Evolutionary conservation across 2,888 invertebrate genomes (phyloP), one percentile per base, ranked within the genome.

Genomic region (Argyresthia goedartella): DNA sequence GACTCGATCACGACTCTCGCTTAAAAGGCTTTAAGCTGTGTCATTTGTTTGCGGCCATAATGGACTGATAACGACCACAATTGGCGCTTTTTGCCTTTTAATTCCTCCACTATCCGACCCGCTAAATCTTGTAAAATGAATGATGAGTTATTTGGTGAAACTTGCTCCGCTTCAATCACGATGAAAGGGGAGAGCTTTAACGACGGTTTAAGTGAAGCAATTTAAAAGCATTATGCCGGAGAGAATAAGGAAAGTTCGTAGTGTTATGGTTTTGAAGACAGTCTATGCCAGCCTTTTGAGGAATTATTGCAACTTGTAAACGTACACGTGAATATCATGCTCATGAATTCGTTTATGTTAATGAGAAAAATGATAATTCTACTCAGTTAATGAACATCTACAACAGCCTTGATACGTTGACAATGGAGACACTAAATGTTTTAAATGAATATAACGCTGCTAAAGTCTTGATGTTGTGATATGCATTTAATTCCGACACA

Each of bases 1-100:
- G 25, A 25, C 25, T 25, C 25, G 25, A 76, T 82, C 85, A 85
- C 85, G 85, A 84, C 75, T 81, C 71, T 65, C 71, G 66, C 70
- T 77, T 84, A 79, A 84, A 85, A 82, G 78, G 80, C 75, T 81
- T 81, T 78, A 81, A 81, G 73, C 73, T 68, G 72, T 67, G 71
- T 77, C 81, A 81, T 82, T 82, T 80, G 76, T 80, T 79, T 68
- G 68, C 62, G 59, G 59, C 70, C 71, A 76, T 85, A 82, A 82
- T 84, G 82, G 82, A 78, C 76, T 76, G 84, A 84, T 84, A 81
- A 79, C 72, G 65, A 69, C 75, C 69, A 76, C 71, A 69, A 73
- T 73, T 74, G 69, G 60, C 60, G 57, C 62, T 54, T 63, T 64
- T 64, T 66, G 66, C 62, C 67, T 66, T 67, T 46, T 63, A 63